A percentile compares a stretch with the other conserved stretches of the same genome.
Conservation (phyloP, 2,888 invertebrate species). For the Aradus depressus region DNA sequence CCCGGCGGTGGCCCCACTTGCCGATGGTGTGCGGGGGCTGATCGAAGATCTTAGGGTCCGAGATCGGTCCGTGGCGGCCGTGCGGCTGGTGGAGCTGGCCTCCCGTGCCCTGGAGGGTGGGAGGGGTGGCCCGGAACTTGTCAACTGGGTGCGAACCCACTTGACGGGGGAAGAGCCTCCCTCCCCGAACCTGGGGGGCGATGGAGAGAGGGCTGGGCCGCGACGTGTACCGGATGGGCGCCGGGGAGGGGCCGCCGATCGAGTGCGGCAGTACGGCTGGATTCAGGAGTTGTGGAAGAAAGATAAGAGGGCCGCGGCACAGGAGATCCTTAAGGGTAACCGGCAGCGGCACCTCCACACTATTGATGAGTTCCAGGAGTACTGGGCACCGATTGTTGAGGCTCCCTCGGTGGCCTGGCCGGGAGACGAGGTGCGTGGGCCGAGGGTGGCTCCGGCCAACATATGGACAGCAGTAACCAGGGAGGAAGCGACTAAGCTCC, state of each 20-base stretch:
- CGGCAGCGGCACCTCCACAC: not conserved
- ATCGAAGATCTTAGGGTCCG: not conserved
- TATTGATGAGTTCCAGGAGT: not conserved
- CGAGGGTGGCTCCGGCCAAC: not conserved
- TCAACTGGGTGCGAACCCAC: not conserved
- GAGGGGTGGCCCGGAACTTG: no score
- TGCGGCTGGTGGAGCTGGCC: no score
- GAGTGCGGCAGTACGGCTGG: not conserved
- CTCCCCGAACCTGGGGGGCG: not conserved
- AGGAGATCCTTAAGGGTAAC: not conserved
- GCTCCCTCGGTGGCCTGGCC: not conserved
- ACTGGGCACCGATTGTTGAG: conserved; percentile 1
- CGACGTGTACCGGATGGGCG: no score
- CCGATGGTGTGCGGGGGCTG: not conserved
- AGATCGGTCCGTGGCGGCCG: not conserved
- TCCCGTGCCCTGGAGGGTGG: no score
- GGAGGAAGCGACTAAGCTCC: not conserved
- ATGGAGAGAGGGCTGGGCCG: not conserved
- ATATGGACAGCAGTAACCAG: not conserved
- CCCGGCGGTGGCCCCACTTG: not conserved
- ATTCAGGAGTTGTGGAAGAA: conserved; percentile 1
- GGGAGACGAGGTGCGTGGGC: not conserved
- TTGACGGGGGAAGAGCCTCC: not conserved
- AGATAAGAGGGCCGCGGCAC: conserved; percentile 1
- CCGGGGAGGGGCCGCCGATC: not conserved